Percentiles rank a stretch among this genome's conserved stretches.
Conservation (phyloP, 2,888 invertebrate species). For the Pteria penguin region DNA sequence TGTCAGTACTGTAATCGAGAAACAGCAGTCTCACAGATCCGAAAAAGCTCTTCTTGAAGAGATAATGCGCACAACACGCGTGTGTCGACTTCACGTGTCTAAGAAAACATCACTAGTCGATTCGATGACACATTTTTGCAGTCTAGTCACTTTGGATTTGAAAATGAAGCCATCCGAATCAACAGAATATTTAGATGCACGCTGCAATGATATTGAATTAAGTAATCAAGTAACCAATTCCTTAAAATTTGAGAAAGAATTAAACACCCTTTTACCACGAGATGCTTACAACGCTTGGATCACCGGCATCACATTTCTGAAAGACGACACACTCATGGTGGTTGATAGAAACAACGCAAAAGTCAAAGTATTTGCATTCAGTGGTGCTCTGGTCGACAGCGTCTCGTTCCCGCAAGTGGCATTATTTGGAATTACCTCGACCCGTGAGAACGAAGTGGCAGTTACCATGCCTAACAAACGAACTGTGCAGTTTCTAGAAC, state of each 20-base stretch:
- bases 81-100: neutral
- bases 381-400: neutral
- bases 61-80: neutral
- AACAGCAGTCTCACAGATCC: neutral
- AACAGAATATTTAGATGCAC: neutral
- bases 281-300: constrained; percentile 13
- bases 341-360: constrained; percentile 21
- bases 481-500: neutral
- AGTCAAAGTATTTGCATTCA: constrained; percentile 6
- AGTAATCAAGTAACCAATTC: neutral
- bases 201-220: neutral
- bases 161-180: neutral
- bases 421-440: neutral
- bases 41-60: neutral
- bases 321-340: constrained; percentile 6
- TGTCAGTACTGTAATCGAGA: neutral
- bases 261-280: neutral
- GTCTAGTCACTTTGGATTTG: neutral
- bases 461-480: neutral
- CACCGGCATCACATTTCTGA: constrained; percentile 10
- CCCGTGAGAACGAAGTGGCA: neutral
- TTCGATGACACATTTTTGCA: neutral
- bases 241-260: neutral
- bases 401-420: neutral
- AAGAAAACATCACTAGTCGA: neutral